Base-by-base conservation (phyloP, 2,113 vertebrate genomes). In the Vanacampus margaritifer region DNA sequence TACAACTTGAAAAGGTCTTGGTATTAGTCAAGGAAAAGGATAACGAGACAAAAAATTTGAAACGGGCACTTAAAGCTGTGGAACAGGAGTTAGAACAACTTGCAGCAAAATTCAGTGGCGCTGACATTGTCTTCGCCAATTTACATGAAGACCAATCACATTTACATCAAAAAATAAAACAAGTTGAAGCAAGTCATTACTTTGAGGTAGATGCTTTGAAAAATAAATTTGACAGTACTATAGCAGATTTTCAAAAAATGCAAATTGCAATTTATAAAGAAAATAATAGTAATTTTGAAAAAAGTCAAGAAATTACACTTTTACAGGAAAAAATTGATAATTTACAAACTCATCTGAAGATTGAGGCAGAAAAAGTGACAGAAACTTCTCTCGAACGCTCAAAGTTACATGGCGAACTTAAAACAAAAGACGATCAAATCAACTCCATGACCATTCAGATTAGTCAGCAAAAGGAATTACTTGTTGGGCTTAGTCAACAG, bases 391-490 rank as follows among this genome's bases (percentile, higher is more conserved):
- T 79, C 50, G 89, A 84, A 68, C 75, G 84, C 16, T 35, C 62
- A 0, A 77, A 64, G 69, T 81, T 92, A 37, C 61, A 59, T 35
- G 61, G 74, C 62, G 87, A 92, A 39, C 37, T 86, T 4, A 80
- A 75, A 26, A 70, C 69, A 16, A 94, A 92, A 86, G 90, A 93
- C 12, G 84, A 91, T 0, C 64, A 89, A 0, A 76, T 92, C 0
- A 56, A 71, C 78, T 83, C 79, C 36, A 81, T 95, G 81, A 91
- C 53, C 58, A 67, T 92, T 32, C 93, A 95, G 78, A 72, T 92
- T 8, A 86, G 62, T 78, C 94, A 95, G 75, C 94, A 96, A 73
- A 93, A 92, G 72, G 91, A 94, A 65, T 61, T 95, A 28, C 88
- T 95, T 11, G 68, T 91, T 53, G 83, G 87, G 54, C 85, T 96